These are phyloP conservation scores for Thumatha senex DNA, from an alignment of 2,888 invertebrate species.

Conservation along the genomic window DNA sequence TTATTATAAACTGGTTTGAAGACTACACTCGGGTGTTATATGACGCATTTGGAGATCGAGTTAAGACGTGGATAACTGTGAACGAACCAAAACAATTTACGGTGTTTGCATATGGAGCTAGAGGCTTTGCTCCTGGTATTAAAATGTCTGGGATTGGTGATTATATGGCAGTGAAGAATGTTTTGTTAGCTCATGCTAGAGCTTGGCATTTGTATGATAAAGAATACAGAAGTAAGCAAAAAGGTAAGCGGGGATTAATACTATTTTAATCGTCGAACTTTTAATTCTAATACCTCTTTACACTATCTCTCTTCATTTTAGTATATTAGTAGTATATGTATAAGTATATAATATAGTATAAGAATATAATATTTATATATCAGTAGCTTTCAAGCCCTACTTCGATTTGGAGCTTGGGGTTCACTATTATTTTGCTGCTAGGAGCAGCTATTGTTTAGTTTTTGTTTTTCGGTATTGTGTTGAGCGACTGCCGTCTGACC, in stretches of 20 bases:
- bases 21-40: constrained; percentile 76
- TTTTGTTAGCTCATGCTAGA: constrained; percentile 83
- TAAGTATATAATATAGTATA: too few species aligned
- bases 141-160: constrained; percentile 72
- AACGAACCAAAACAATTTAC: constrained; percentile 81
- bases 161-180: constrained; percentile 76
- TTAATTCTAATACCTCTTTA: neutral
- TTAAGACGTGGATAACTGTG: constrained; percentile 83
- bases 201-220: constrained; percentile 73
- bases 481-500: too few species aligned
- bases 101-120: constrained; percentile 70
- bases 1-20: constrained; percentile 73
- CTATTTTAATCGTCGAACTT: neutral
- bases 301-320: too few species aligned
- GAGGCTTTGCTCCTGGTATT: constrained; percentile 60
- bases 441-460: too few species aligned
- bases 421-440: too few species aligned
- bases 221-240: constrained; percentile 55
- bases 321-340: too few species aligned
- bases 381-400: too few species aligned
- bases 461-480: too few species aligned
- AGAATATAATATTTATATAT: too few species aligned
- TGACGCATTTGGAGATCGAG: constrained; percentile 73
- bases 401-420: too few species aligned
- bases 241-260: constrained; percentile 38